Base-by-base conservation (phyloP, 2,888 invertebrate species). In the Apamea crenata region DNA sequence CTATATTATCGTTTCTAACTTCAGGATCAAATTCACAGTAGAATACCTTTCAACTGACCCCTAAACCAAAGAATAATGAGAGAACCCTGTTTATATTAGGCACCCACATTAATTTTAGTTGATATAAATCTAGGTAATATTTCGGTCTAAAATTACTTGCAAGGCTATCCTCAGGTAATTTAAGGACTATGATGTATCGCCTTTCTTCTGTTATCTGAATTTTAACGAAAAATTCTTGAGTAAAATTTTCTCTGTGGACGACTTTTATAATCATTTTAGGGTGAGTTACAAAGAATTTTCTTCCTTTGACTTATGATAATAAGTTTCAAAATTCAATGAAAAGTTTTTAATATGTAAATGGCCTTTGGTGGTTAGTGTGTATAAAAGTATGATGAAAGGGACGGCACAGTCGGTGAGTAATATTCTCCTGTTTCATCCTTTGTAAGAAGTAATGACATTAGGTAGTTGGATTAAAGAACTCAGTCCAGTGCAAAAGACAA, bases 121-220 rank as follows among this genome's bases (percentile, higher is more conserved):
- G 67, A 82, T 80, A 80, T 88, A 81, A 85, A 85, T 87, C 86
- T 86, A 78, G 72, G 81, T 77, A 73, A 86, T 85, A 85, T 87
- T 87, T 82, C 77, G 71, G 75, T 70, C 70, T 81, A 50, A 81
- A 79, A 84, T 88, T 88, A 79, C 76, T 71, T 80, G 77, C 78
- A 71, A 87, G 81, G 68, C 82, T 81, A 84, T 81, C 67, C 75
- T 76, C 74, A 83, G 86, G 86, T 89, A 88, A 86, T 86, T 89
- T 82, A 84, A 87, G 56, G 74, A n/a, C 69, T 56, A 68, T 83
- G 80, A 87, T 83, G 75, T 88, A 88, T 88, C 75, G 77, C 47
- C 53, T 74, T 83, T 70, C 85, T 72, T 59, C 71, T 77, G 76
- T 79, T 83, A 85, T 80, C 83, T 70, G 40, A 87, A 86, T 80